Conservation (phyloP, 2,888 invertebrate genomes). For the Therioaphis trifolii region DNA sequence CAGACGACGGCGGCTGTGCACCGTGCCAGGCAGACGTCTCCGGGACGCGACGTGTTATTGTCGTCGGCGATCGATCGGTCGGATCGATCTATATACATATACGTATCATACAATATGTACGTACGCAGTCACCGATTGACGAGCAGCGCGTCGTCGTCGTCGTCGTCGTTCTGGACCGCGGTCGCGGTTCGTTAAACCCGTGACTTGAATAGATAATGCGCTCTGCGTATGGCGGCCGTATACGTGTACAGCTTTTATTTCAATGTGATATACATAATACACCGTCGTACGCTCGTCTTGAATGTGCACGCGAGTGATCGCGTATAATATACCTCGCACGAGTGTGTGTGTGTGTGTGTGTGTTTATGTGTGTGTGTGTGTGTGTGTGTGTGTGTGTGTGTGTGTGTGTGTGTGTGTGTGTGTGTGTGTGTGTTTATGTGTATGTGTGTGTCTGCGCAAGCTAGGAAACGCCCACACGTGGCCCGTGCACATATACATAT, state of each 20-base stretch:
- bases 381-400: neutral
- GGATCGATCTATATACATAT: slow-evolving; percentile 21
- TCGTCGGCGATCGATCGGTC: slow-evolving; percentile 9
- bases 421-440: neutral
- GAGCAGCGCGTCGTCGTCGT: too few species aligned
- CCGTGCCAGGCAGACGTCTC: too few species aligned
- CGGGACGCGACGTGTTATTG: neutral
- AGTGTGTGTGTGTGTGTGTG: too few species aligned
- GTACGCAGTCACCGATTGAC: neutral
- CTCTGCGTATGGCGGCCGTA: neutral
- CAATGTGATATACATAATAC: neutral
- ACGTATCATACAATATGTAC: neutral
- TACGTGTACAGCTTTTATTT: slow-evolving; percentile 22
- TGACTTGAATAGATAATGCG: slow-evolving; percentile 45
- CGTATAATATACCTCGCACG: too few species aligned
- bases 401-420: neutral
- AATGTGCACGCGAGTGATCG: too few species aligned
- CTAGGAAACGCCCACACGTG: slow-evolving; percentile 35
- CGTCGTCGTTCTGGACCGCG: slow-evolving; percentile 40
- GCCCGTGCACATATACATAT: too few species aligned
- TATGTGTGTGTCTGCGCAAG: neutral
- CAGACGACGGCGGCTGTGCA: too few species aligned
- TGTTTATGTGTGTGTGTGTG: too few species aligned
- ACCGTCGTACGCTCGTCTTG: too few species aligned
- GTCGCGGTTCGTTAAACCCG: slow-evolving; percentile 37